Conservation (phyloP, 2,797 vertebrate species). For the Diglossa cyanea region DNA sequence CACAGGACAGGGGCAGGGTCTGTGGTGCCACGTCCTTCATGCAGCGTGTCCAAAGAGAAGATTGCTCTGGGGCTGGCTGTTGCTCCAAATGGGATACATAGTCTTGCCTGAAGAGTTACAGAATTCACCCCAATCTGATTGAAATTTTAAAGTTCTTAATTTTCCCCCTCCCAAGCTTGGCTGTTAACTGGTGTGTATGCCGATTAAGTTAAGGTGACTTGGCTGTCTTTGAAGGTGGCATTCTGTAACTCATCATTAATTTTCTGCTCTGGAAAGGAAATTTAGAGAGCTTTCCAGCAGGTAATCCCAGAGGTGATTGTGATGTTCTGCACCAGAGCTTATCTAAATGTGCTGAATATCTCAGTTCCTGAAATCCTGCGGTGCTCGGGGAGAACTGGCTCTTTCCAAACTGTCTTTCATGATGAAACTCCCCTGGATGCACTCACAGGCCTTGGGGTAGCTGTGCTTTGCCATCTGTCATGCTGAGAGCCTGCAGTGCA, state of each 20-base stretch:
- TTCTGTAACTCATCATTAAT: slow-evolving; percentile 7
- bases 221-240: not conserved
- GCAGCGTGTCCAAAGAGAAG: not conserved
- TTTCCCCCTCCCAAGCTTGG: not conserved
- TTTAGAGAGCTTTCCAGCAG: not conserved
- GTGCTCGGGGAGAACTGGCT: not conserved
- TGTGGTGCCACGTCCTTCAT: not conserved
- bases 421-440: not conserved
- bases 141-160: not conserved
- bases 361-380: not conserved
- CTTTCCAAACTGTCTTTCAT: not conserved
- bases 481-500: slow-evolving; percentile 15
- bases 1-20: not conserved
- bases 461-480: not conserved
- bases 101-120: not conserved
- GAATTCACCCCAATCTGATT: not conserved
- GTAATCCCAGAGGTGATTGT: not conserved
- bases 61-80: not conserved
- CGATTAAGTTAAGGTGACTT: not conserved
- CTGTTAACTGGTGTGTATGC: not conserved
- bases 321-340: slow-evolving; percentile 21
- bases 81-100: not conserved
- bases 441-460: not conserved
- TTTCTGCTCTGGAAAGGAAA: slow-evolving; percentile 38
- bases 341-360: not conserved